phyloP scores from a whole-genome alignment of 2,888 invertebrate species.

The Lepidochrysops patricia region DNA sequence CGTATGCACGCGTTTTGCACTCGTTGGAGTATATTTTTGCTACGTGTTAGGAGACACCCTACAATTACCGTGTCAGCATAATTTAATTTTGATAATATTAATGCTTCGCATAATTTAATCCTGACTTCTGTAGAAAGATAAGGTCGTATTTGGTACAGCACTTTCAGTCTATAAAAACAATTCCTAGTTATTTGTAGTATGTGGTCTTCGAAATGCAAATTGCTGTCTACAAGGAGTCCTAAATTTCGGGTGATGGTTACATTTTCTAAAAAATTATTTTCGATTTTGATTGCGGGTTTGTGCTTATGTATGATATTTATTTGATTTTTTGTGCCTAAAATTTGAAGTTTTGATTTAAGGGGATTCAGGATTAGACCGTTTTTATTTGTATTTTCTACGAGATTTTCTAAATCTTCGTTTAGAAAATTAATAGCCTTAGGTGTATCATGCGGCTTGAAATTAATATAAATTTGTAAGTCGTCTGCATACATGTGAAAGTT shows the following conservation, averaged over 20 bases:
- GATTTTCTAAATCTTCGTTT: background rate
- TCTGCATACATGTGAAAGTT: background rate
- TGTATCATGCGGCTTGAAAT: background rate
- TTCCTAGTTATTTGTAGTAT: too few species aligned
- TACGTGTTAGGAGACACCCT: too few species aligned
- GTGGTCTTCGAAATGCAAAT: too few species aligned
- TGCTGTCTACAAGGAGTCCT: background rate
- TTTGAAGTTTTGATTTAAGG: background rate
- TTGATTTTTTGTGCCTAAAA: background rate
- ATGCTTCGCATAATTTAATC: background rate
- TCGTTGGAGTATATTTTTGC: too few species aligned
- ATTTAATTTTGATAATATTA: too few species aligned
- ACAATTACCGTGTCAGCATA: too few species aligned
- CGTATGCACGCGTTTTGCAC: too few species aligned
- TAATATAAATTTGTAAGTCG: background rate
- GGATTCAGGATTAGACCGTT: background rate
- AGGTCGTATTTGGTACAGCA: background rate
- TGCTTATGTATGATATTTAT: background rate
- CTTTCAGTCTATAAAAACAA: background rate
- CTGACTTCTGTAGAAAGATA: background rate
- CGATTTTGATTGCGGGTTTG: background rate
- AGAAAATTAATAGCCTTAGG: background rate
- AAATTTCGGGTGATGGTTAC: background rate
- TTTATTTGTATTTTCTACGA: background rate
- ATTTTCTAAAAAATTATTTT: background rate